Evolutionary conservation across 1,140 invertebrate species (phyloP).

Genomic region (Pygmarrhopalites habei): DNA sequence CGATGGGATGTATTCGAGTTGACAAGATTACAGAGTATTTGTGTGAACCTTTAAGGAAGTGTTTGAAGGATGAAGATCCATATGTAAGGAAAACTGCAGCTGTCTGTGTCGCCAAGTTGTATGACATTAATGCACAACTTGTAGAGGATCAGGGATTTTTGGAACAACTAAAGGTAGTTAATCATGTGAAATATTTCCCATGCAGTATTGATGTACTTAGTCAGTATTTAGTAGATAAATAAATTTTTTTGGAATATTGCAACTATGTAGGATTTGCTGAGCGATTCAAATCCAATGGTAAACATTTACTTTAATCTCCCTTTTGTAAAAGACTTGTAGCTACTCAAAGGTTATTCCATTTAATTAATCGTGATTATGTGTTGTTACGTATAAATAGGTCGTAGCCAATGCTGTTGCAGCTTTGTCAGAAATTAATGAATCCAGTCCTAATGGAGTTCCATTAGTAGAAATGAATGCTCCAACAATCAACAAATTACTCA

Average conservation of each 20-base stretch:
- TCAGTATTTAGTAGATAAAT: too few species aligned
- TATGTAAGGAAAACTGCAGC: constrained; percentile 99
- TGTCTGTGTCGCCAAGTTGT: constrained; percentile 97
- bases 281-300: constrained; percentile 99
- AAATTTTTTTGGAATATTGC: too few species aligned
- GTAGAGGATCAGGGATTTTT: constrained; percentile 98
- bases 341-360: too few species aligned
- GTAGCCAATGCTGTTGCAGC: constrained; percentile 99
- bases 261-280: constrained; percentile 90
- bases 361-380: too few species aligned
- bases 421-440: constrained; percentile 96
- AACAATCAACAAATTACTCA: constrained; percentile 96
- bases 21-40: constrained; percentile 99
- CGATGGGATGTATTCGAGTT: constrained; percentile 99
- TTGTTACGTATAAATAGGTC: constrained; percentile 60
- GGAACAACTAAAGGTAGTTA: constrained; percentile 93
- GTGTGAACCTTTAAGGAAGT: constrained; percentile 96
- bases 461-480: constrained; percentile 95
- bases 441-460: constrained; percentile 82
- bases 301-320: too few species aligned
- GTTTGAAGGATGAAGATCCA: constrained; percentile 97
- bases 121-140: constrained; percentile 95
- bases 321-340: too few species aligned
- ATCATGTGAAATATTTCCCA: too few species aligned
- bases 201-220: too few species aligned